Conservation (phyloP, 2,113 vertebrate species). For the Rhinogobius similis region DNA sequence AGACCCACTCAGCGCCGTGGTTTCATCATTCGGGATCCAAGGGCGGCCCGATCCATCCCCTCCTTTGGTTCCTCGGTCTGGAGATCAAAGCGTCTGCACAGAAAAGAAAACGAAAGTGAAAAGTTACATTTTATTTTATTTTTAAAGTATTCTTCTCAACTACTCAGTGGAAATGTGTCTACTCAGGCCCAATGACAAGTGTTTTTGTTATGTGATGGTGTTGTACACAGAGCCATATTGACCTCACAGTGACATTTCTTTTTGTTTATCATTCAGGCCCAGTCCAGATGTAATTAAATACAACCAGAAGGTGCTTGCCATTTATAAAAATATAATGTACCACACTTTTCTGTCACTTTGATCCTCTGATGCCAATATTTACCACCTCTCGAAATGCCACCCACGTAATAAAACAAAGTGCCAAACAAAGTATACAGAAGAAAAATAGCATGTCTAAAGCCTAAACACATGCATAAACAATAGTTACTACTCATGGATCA, state of each 20-base stretch:
- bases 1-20: constrained; percentile 25
- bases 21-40: constrained; percentile 56
- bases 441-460: constrained; percentile 42
- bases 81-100: constrained; percentile 56
- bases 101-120: constrained; percentile 23
- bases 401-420: constrained; percentile 59
- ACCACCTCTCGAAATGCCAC: constrained; percentile 49
- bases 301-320: constrained; percentile 40
- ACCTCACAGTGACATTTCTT: constrained; percentile 44
- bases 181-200: constrained; percentile 42
- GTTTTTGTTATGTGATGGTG: constrained; percentile 57
- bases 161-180: constrained; percentile 34
- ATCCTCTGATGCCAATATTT: constrained; percentile 50
- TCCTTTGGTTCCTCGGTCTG: constrained; percentile 37
- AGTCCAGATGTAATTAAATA: constrained; percentile 45
- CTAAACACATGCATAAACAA: constrained; percentile 52
- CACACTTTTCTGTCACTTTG: constrained; percentile 42
- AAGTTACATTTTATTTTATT: constrained; percentile 42
- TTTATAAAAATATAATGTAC: constrained; percentile 40
- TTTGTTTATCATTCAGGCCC: constrained; percentile 26
- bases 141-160: constrained; percentile 47
- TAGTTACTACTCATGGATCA: constrained; percentile 33
- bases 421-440: constrained; percentile 53
- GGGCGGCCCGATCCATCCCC: constrained; percentile 34
- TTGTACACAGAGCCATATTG: constrained; percentile 59